Percentiles rank a stretch among this genome's conserved stretches.
phyloP scores from a whole-genome alignment of 2,113 vertebrate species.

The Argyrosomus japonicus region DNA sequence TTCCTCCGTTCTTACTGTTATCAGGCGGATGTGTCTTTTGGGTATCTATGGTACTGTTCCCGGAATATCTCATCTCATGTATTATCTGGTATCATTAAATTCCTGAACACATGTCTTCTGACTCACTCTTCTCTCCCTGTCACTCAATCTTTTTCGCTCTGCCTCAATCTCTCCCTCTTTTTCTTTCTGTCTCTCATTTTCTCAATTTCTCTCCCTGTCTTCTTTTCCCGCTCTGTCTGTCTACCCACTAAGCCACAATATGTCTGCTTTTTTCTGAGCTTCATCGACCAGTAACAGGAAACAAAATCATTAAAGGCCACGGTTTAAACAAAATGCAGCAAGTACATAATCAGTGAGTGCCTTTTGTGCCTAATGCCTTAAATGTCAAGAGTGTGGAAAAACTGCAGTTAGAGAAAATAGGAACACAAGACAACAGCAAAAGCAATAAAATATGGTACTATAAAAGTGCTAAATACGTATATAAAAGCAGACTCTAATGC shows the following conservation, averaged over 20 bases:
- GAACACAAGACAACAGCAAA: not conserved
- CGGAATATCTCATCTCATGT: slow-evolving; percentile 58
- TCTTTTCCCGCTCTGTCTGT: slow-evolving; percentile 7
- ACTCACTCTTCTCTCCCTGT: slow-evolving; percentile 54
- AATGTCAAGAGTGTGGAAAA: slow-evolving; percentile 46
- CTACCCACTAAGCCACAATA: slow-evolving; percentile 38
- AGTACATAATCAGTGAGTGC: slow-evolving; percentile 48
- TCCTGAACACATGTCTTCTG: slow-evolving; percentile 49
- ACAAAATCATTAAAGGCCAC: slow-evolving; percentile 60
- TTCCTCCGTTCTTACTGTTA: slow-evolving; percentile 20
- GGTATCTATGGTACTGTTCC: slow-evolving; percentile 39
- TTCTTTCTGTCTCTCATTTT: slow-evolving; percentile 65
- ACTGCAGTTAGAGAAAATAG: slow-evolving; percentile 15
- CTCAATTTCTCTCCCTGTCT: slow-evolving; percentile 31
- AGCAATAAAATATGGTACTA: not conserved
- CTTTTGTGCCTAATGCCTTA: slow-evolving; percentile 48
- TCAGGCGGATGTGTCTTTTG: slow-evolving; percentile 29
- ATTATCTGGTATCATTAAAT: slow-evolving; percentile 65
- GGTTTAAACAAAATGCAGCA: slow-evolving; percentile 56
- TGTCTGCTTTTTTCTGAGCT: slow-evolving; percentile 25
- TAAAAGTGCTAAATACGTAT: not conserved
- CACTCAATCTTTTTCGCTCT: slow-evolving; percentile 48
- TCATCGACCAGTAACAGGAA: slow-evolving; percentile 53
- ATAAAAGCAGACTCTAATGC: not conserved
- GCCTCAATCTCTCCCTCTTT: slow-evolving; percentile 77